Evolutionary conservation across 1,140 invertebrate species (phyloP), one percentile per base, ranked within the genome.

Genomic region (Drosophila biarmipes): DNA sequence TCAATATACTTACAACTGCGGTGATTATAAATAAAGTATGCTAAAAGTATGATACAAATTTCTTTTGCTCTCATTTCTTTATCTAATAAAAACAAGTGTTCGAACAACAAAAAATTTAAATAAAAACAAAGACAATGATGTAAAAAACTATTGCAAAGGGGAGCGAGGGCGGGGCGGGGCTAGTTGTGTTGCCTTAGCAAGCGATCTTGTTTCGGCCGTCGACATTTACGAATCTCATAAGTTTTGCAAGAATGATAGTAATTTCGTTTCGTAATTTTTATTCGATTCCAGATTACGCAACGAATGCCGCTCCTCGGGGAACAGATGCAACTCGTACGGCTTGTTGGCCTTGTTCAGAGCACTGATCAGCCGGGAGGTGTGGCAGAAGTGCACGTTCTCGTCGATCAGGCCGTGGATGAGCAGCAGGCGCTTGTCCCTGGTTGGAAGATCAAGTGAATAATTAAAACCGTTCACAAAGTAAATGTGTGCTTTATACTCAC

Each of bases 301-400:
- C 56, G 98, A 98, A 91, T 99, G 98, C 73, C 98, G 94, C 92
- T 99, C 98, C 68, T 96, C 97, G 1, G 98, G 98, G 92, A 99
- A 99, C 34, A 99, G 94, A 95, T 99, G 97, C 29, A 98, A 92
- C 79, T 97, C 95, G 93, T 98, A 98, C 4, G 92, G 97, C 73
- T 99, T 99, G 46, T 98, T 98, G 27, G 96, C 96, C 78, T 96
- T 96, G 45, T 99, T 95, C 52, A 99, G 93, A 48, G 96, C 95
- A 89, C 97, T 96, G 29, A 99, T 96, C 46, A 99, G 92, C 74
- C 97, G 95, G 92, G 96, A 97, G 11, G 98, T 99, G 92, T 99
- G 98, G 78, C 96, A 96, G 92, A 99, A 99, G 93, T 99, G 99
- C n/a, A 99, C 99, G 92, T 99, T 99, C 93, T 99, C 99, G 92